Conservation (phyloP, 2,888 invertebrate genomes). For the Crocallis elinguaria region DNA sequence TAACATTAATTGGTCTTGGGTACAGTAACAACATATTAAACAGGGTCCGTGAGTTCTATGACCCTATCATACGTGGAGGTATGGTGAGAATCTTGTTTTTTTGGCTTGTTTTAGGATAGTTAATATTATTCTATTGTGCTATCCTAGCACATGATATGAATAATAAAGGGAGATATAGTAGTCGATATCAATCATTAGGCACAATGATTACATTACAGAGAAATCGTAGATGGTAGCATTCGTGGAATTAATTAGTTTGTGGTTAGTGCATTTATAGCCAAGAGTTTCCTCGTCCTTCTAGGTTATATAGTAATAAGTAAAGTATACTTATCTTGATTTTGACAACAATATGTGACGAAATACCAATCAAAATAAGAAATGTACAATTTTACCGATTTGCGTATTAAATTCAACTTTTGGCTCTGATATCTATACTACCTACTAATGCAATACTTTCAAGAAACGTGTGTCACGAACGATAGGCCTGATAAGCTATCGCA, state of each 20-base stretch:
- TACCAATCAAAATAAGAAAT: no score
- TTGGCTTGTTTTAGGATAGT: conserved; percentile 41
- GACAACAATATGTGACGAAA: no score
- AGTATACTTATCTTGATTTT: no score
- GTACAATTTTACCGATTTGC: neutral
- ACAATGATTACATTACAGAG: conserved; percentile 7
- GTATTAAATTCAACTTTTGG: neutral
- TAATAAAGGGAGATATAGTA: conserved; percentile 30
- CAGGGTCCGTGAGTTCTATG: conserved; percentile 74
- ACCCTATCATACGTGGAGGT: conserved; percentile 62
- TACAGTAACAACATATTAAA: conserved; percentile 67
- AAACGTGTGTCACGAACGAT: conserved; percentile 12
- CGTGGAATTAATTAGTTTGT: conserved; percentile 16
- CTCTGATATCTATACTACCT: neutral
- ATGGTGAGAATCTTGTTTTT: conserved; percentile 56
- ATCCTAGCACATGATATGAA: conserved; percentile 47
- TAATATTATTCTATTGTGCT: conserved; percentile 46
- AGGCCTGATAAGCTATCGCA: conserved; percentile 8
- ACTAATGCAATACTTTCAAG: conserved; percentile 8
- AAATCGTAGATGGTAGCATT: conserved; percentile 9
- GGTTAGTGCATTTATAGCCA: conserved; percentile 2
- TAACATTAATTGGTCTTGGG: conserved; percentile 71
- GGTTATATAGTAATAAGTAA: neutral
- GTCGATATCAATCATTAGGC: conserved; percentile 21
- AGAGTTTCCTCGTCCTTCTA: neutral